Conservation (phyloP, 2,888 invertebrate genomes). For the Adela reaumurella region DNA sequence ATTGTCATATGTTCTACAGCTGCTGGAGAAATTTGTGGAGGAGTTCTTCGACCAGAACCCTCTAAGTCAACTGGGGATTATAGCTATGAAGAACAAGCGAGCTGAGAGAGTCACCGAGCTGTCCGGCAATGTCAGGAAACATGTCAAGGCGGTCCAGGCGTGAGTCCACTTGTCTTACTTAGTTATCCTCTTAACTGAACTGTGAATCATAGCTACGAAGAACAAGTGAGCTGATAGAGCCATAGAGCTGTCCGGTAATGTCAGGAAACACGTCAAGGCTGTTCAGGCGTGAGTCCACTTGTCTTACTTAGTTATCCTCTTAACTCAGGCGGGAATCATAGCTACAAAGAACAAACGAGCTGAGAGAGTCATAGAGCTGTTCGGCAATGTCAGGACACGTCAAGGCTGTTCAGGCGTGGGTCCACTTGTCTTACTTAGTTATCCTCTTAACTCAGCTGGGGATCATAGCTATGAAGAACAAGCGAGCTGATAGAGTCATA, state of each 20-base stretch:
- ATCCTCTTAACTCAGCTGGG: constrained; percentile 87
- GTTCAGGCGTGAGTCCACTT: constrained; percentile 41
- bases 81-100: constrained; percentile 87
- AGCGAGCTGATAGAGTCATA: constrained; percentile 88
- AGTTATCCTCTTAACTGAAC: constrained; percentile 70
- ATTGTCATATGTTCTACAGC: constrained; percentile 56
- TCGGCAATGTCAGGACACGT: constrained; percentile 81
- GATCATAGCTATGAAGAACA: constrained; percentile 85
- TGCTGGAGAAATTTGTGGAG: constrained; percentile 89
- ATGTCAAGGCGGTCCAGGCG: constrained; percentile 66
- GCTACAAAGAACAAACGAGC: constrained; percentile 90
- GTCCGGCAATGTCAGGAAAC: constrained; percentile 81
- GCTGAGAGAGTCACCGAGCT: constrained; percentile 91
- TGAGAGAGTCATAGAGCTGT: constrained; percentile 86
- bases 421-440: background rate
- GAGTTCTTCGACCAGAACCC: constrained; percentile 99
- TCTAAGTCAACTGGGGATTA: constrained; percentile 92
- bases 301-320: background rate
- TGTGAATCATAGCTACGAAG: constrained; percentile 86
- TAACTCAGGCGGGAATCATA: constrained; percentile 94
- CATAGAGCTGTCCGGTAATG: constrained; percentile 85
- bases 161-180: constrained; percentile 13
- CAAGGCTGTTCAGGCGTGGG: constrained; percentile 60
- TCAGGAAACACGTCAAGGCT: constrained; percentile 74
- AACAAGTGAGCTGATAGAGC: constrained; percentile 94